Evolutionary conservation across 2,113 vertebrate species (phyloP), one percentile per base, ranked within the genome.

Genomic region (Conger conger): DNA sequence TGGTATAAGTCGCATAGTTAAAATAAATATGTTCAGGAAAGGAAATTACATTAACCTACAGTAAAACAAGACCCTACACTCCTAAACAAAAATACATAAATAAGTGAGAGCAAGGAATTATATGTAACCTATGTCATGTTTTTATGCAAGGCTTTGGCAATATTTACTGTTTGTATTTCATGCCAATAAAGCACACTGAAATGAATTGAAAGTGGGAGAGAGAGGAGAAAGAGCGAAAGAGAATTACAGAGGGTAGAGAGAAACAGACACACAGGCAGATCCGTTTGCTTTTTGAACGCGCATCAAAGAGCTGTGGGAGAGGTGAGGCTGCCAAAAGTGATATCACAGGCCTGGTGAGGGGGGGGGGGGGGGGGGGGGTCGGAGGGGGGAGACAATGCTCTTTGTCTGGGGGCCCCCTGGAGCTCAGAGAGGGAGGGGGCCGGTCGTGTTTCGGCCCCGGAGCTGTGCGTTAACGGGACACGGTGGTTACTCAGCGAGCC

Each of bases 401-500:
- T 82, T 82, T 78, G 83, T 54, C 36, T 78, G 79, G 27, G 42
- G n/a, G 18, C 27, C 40, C 40, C 79, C 17, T 7, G 27, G 23
- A 53, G 68, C 33, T 17, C 53, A 17, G 16, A 82, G 80, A 35
- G 36, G 80, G 30, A 15, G 0, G 23, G 35, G 79, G 36, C 23
- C 73, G 80, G 76, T 20, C 80, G 50, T 50, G 4, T n/a, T 57
- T 45, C 80, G 30, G 53, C 7, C 9, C 68, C 87, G 73, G 77
- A 38, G 80, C 89, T 89, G 88, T 84, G 90, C 84, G 80, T 84
- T 86, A 88, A 85, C 85, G 85, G 87, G 73, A 89, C 85, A 90
- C 84, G 87, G 86, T 86, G 82, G 86, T 91, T 90, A 94, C 90
- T 89, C 87, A 90, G 57, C 84, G 86, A 81, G 86, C 82, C 63